Base-by-base conservation (phyloP, 2,888 invertebrate genomes). In the Scaptomyza cyrtandrae region DNA sequence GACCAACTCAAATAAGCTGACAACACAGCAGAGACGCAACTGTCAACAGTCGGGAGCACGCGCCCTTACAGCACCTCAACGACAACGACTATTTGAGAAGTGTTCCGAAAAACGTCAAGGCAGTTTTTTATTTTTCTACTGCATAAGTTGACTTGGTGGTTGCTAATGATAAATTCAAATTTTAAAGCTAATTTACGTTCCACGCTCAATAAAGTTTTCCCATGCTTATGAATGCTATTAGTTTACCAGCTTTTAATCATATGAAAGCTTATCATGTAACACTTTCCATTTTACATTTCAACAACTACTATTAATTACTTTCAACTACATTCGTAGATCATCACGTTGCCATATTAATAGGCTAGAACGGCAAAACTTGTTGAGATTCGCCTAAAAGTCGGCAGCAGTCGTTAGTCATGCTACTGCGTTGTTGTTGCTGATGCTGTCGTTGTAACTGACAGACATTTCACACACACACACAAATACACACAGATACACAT, bases 1-100 rank as follows among this genome's bases (percentile, higher is more conserved):
- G 66, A 31, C 76, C 53, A 60, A 75, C 54, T 77, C 78, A 86
- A 83, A 86, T 75, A 86, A 76, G 72, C 82, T 84, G 88, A 78
- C 83, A 86, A 46, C 58, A 16, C 78, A 54, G 63, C 66, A 57
- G 60, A 64, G 78, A 59, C 80, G 46, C 69, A 57, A 75, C 71
- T 78, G 85, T 84, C 88, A 88, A 86, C 84, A 84, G 66, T 46
- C 54, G 50, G 14, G 14, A 16, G 31, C 44, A 41, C 41, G 11
- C 39, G 11, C 7, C 37, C 50, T 67, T 74, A 73, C 78, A 62
- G 19, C 48, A 52, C 55, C 62, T 77, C 67, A 29, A 29, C 29
- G 7, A 35, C 59, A 46, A 24, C 64, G 64, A 75, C 59, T 58
- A 61, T 65, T 43, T 56, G 37, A 31, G 46, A 55, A 33, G 48